Evolutionary conservation across 2,888 invertebrate genomes (phyloP).

Genomic region (Acholoe squamosa): DNA sequence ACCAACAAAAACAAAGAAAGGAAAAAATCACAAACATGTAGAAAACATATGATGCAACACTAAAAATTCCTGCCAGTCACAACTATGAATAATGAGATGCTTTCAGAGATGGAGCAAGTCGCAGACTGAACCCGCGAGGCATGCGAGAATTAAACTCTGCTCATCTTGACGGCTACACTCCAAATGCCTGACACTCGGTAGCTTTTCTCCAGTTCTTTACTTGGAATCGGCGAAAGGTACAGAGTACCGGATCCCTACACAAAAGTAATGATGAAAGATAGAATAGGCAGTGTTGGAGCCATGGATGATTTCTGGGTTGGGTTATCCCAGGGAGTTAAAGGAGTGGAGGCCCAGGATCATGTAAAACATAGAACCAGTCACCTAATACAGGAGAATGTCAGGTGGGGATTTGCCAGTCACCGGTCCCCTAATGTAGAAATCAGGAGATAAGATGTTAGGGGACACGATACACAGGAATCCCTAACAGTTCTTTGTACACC

Average conservation of each 20-base stretch:
- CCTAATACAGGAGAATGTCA: too few species aligned
- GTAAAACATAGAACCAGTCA: too few species aligned
- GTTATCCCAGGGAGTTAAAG: not conserved
- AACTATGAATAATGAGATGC: slow-evolving; percentile 12
- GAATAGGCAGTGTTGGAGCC: not conserved
- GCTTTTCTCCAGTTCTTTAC: slow-evolving; percentile 54
- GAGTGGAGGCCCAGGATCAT: too few species aligned
- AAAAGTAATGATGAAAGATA: slow-evolving; percentile 35
- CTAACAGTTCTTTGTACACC: too few species aligned
- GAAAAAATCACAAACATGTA: not conserved
- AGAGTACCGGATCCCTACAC: slow-evolving; percentile 55
- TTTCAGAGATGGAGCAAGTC: not conserved
- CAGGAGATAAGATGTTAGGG: too few species aligned
- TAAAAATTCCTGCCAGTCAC: slow-evolving; percentile 8
- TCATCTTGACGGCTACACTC: slow-evolving; percentile 56
- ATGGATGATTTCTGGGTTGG: not conserved
- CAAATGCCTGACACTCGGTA: slow-evolving; percentile 60
- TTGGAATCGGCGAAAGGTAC: slow-evolving; percentile 27
- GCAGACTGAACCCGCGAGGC: not conserved
- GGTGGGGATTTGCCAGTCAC: too few species aligned
- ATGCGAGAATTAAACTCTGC: slow-evolving; percentile 58
- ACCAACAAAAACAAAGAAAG: slow-evolving; percentile 26
- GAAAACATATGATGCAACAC: not conserved
- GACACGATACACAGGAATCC: too few species aligned
- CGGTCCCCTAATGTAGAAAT: too few species aligned